Base-by-base conservation (phyloP, 2,113 vertebrate species). In the Melanocharis versteri region DNA sequence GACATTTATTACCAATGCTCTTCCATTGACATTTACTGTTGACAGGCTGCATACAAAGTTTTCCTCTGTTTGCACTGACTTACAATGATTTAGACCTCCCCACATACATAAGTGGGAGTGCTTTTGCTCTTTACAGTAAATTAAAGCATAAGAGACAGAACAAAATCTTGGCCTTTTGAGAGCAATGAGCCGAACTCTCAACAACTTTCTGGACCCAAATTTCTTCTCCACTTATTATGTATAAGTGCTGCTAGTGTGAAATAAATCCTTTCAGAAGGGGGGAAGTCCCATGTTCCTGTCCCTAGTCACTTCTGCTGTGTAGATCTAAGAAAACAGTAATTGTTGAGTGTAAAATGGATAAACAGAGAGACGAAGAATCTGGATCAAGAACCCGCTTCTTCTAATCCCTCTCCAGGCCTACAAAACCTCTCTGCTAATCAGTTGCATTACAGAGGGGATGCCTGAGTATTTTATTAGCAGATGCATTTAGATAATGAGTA, bases 1-100 rank as follows among this genome's bases (percentile, higher is more conserved):
- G 90, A 83, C 85, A 93, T 96, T 97, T 95, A 96, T 95, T 97
- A 91, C 90, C 91, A 94, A 95, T 92, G 84, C 72, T 97, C 56
- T 96, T 95, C 77, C 83, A 91, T 64, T 95, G 88, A 95, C 91
- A 97, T 94, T 97, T 95, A 80, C 93, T 89, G 82, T 95, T 97
- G 89, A 96, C 90, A 94, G 90, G 44, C 80, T 96, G 81, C 84
- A 93, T 85, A 93, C 94, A 83, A 97, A 96, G 62, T 90, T 97
- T 96, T 90, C 61, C 27, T 88, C 61, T 92, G 28, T 96, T 96
- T 64, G 53, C 66, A 57, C 37, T 83, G 89, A 79, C 69, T 89
- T 93, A 75, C 15, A 96, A 47, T 30, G 76, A 93, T 90, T 83
- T 5, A 60, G 71, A 72, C 20, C 64, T 89, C 81, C 69, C 31